Evolutionary conservation across 2,797 vertebrate species (phyloP).

Genomic region (Microtus obscurus): DNA sequence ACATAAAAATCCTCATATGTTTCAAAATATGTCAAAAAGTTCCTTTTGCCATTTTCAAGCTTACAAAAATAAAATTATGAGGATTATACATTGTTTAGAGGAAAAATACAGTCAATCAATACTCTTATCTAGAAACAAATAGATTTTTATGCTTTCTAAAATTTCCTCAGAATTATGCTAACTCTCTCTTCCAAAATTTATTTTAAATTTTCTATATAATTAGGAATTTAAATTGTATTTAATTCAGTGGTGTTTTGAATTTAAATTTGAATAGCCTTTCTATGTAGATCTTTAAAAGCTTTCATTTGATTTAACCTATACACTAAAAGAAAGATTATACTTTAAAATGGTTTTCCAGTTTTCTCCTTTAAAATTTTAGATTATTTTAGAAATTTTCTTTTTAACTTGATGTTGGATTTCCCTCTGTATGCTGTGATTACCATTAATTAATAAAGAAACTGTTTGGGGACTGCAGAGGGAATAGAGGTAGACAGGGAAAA

Average conservation of each 20-base stretch:
- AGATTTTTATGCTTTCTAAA: neutral
- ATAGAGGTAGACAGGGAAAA: no score
- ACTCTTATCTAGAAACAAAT: neutral
- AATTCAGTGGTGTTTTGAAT: neutral
- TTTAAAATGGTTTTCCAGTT: neutral
- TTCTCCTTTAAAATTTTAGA: neutral
- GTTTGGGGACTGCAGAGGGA: no score
- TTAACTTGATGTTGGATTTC: no score
- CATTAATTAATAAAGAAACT: no score
- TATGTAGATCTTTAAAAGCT: neutral
- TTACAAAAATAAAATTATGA: slow-evolving; percentile 5
- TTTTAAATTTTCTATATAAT: neutral
- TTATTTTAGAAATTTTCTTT: neutral
- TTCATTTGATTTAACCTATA: neutral
- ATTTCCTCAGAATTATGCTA: neutral
- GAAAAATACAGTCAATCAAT: neutral
- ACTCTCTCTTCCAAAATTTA: neutral
- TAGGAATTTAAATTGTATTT: neutral
- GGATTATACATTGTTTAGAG: neutral
- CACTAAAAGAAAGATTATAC: neutral
- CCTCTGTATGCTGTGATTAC: no score
- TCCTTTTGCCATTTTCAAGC: neutral
- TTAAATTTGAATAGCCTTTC: neutral
- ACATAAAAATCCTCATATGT: neutral
- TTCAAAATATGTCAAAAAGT: slow-evolving; percentile 29